A percentile compares a stretch with the other conserved stretches of the same genome.
phyloP scores from a whole-genome alignment of 2,113 vertebrate species.

The Theristicus caerulescens region DNA sequence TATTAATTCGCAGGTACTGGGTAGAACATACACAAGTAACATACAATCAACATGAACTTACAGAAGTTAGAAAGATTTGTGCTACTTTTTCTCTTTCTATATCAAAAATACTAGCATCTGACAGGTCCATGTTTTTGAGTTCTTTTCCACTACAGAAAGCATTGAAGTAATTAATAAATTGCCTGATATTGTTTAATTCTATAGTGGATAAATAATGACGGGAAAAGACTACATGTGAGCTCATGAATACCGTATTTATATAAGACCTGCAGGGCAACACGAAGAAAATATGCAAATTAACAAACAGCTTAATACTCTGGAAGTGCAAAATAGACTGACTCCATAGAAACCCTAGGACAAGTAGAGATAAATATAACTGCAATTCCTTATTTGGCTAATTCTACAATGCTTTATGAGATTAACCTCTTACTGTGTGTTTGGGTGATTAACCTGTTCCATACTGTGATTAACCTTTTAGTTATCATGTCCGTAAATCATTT shows the following conservation, averaged over 20 bases:
- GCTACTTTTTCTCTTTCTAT: neutral
- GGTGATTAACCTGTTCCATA: neutral
- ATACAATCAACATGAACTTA: neutral
- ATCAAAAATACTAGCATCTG: neutral
- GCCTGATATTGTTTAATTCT: neutral
- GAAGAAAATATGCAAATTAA: neutral
- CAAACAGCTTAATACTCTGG: neutral
- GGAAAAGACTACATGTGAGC: neutral
- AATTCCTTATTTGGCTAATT: constrained; percentile 12
- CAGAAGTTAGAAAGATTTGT: neutral
- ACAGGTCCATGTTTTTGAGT: neutral
- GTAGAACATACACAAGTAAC: neutral
- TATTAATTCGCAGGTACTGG: neutral
- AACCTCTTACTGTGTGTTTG: neutral
- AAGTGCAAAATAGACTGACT: constrained; percentile 7
- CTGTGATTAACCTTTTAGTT: neutral
- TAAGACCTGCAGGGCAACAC: neutral
- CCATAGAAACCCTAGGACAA: neutral
- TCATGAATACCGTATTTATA: neutral
- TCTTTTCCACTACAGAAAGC: constrained; percentile 18
- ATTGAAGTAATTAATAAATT: neutral
- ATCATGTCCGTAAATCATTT: neutral
- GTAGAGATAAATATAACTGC: neutral
- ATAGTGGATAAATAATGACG: neutral
- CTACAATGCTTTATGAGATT: neutral